Conservation (phyloP, 1,140 invertebrate genomes). For the Medauroidea extradentata region DNA sequence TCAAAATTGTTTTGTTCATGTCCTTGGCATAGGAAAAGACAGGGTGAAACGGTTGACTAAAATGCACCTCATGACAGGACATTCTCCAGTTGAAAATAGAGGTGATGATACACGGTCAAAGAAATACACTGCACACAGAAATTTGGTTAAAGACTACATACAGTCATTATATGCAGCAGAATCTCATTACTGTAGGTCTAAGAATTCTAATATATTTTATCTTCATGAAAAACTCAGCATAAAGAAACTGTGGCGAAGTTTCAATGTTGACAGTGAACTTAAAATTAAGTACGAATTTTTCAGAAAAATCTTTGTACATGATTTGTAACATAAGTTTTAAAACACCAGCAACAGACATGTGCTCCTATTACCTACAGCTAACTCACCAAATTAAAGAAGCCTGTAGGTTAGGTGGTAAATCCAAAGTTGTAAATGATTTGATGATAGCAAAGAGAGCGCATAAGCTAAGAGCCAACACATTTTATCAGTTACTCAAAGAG, state of each 20-base stretch:
- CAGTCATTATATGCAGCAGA: slow-evolving; percentile 11
- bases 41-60: neutral
- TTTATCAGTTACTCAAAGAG: slow-evolving; percentile 31
- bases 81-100: neutral
- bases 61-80: neutral
- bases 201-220: slow-evolving; percentile 3
- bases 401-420: slow-evolving; percentile 9
- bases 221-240: slow-evolving; percentile 12
- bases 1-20: neutral
- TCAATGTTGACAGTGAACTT: slow-evolving; percentile 7
- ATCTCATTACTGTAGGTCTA: slow-evolving; percentile 13
- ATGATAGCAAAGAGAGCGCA: slow-evolving; percentile 23
- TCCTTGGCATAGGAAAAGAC: neutral
- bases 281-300: slow-evolving; percentile 21
- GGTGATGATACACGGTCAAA: neutral
- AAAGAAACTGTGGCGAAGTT: slow-evolving; percentile 4
- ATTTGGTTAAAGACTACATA: slow-evolving; percentile 7
- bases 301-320: slow-evolving; percentile 15
- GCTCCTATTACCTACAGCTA: slow-evolving; percentile 22
- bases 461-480: slow-evolving; percentile 30
- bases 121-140: neutral
- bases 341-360: slow-evolving; percentile 20
- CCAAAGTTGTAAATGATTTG: slow-evolving; percentile 11
- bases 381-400: slow-evolving; percentile 19
- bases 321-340: slow-evolving; percentile 24